Base-by-base conservation (phyloP, 2,888 invertebrate genomes). In the Troides oblongomaculatus region DNA sequence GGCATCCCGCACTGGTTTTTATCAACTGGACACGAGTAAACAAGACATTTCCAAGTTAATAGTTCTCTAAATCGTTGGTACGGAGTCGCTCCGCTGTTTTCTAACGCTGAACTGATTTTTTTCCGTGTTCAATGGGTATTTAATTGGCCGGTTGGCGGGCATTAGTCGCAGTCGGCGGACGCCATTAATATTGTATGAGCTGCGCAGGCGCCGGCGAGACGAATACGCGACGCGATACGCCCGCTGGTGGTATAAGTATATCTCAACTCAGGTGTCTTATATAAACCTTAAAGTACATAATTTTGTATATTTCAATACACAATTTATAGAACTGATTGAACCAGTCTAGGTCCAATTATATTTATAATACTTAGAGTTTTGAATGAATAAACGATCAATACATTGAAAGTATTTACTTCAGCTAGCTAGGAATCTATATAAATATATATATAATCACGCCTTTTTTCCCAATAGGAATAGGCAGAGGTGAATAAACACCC, bases 171-270 rank as follows among this genome's bases (percentile, higher is more conserved):
- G 79, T 76, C 75, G 74, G 74, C 76, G 74, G 74, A 74, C 74
- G 74, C 73, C 81, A 88, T 88, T 84, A 88, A 88, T 88, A 89
- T 88, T 89, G 84, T 80, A 89, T 88, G 88, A 89, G 86, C 62
- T 75, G 74, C 75, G 79, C 77, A 75, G 85, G 86, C 84, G 87
- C 85, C 86, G 79, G 76, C 78, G 79, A 73, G 78, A 73, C 78
- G 78, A 72, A 70, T 76, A 74, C 77, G 76, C 79, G 77, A 75
- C 81, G 81, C 77, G 72, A 21, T 21, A 21, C 73, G 74, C 70
- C 71, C 73, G 76, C 72, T 74, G 72, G 74, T 71, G 71, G 53
- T 53, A 14, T 46, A n/a, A 53, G 18, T 53, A 46, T 46, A 12
- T 4, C 14, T 46, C 14, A 46, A 2, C 14, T 46, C 46, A 30